Evolutionary conservation across 2,113 vertebrate genomes (phyloP), one percentile per base, ranked within the genome.

Genomic region (Hydrolagus affinis): DNA sequence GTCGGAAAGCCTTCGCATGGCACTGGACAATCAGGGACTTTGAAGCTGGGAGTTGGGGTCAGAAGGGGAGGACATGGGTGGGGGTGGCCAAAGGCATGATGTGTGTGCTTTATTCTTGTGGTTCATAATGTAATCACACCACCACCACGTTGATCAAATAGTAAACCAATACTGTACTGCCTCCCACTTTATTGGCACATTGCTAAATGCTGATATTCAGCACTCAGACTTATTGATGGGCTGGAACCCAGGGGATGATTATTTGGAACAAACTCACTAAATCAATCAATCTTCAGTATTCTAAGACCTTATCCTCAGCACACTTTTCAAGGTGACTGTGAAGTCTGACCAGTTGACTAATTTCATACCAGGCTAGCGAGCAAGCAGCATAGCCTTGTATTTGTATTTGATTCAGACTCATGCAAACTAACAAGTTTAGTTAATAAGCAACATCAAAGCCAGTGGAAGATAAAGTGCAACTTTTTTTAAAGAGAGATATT

Each of bases 251-350:
- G 59, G 25, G 12, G 2, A 62, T 80, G 15, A 64, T 25, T 80
- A 80, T 30, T 66, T 66, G 60, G 25, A 23, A 60, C 25, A 66
- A 66, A 32, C 66, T 83, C 25, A 80, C 62, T 80, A 64, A 80
- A 30, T 80, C 25, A 80, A 80, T 80, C 64, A 80, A 30, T 80
- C 60, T 64, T 59, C 23, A 80, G 60, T 30, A 28, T 80, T 30
- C 10, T 59, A 78, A 25, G 25, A 8, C 17, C 28, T 68, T 32
- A 64, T 44, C 15, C 60, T 32, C 25, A 28, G 62, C 78, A 83
- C 25, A 11, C 64, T 68, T 83, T 66, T 30, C 28, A 83, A 83
- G 78, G 62, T 66, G 78, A 83, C 62, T 64, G 77, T 64, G 17
- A 3, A 56, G 73, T 32, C 11, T 66, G 78, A 68, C 25, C 32